A percentile compares a stretch with the other conserved stretches of the same genome.
Conservation (phyloP, 2,797 vertebrate genomes). For the Ammospiza maritima region DNA sequence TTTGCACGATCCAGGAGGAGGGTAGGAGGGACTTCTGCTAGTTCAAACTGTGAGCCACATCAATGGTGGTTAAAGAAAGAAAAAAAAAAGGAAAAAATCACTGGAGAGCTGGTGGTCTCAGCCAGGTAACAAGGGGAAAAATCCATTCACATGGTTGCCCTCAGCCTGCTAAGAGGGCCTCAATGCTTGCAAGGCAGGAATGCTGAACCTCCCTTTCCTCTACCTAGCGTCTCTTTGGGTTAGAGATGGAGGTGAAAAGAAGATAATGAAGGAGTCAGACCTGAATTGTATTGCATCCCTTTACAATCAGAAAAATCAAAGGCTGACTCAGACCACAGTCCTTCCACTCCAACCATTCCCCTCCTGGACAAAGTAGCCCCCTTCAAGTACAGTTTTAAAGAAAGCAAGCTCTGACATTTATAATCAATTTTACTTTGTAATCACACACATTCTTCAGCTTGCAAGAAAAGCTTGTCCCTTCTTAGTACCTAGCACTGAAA, state of each 20-base stretch:
- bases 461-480: background rate
- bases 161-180: background rate
- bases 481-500: background rate
- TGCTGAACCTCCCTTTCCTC: background rate
- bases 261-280: background rate
- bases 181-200: background rate
- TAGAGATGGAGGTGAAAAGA: background rate
- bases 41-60: background rate
- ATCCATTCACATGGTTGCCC: background rate
- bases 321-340: background rate
- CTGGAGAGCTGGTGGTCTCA: background rate
- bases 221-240: background rate
- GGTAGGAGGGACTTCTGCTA: background rate
- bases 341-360: background rate
- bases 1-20: background rate
- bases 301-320: background rate
- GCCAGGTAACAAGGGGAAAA: background rate
- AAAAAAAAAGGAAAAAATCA: rapidly evolving
- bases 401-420: background rate
- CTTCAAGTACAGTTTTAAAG: background rate
- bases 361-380: background rate
- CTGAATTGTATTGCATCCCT: background rate
- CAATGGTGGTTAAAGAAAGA: background rate
- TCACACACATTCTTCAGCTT: background rate
- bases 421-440: background rate